These are phyloP conservation scores for Phenganax stokvisi DNA, from an alignment of 92 coral and sea anemone species.

Conservation along the genomic window DNA sequence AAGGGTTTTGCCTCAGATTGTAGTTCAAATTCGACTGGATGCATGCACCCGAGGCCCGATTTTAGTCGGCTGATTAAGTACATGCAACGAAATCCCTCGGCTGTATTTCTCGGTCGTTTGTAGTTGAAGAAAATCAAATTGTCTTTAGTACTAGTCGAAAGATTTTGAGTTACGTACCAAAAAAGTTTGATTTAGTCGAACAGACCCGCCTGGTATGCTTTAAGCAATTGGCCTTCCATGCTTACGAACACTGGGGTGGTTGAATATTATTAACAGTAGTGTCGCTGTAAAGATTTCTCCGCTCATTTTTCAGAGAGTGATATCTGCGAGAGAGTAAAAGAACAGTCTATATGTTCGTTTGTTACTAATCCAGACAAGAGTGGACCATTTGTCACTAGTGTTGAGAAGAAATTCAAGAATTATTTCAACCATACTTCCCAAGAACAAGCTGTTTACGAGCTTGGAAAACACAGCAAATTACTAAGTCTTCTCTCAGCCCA, in stretches of 20 bases:
- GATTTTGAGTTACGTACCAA: too few species aligned
- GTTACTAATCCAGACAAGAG: not conserved
- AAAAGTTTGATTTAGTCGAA: accelerated
- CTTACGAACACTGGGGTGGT: too few species aligned
- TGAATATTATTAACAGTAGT: not conserved
- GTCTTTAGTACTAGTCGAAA: too few species aligned
- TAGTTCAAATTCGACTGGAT: too few species aligned
- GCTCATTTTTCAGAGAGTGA: not conserved
- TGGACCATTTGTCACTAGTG: not conserved
- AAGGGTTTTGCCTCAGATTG: too few species aligned
- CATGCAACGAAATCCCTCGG: too few species aligned
- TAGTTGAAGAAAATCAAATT: not conserved
- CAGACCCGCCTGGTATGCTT: too few species aligned
- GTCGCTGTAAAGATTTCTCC: too few species aligned
- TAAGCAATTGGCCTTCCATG: too few species aligned
- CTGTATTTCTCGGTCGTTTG: not conserved
- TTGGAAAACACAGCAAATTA: conserved; percentile 14
- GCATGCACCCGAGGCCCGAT: too few species aligned
- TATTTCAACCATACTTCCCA: conserved; percentile 33
- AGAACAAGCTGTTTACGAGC: conserved; percentile 21
- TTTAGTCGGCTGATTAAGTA: too few species aligned
- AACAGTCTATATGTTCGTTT: conserved; percentile 24
- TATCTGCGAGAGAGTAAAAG: not conserved
- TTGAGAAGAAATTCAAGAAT: conserved; percentile 19
- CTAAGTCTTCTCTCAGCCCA: not conserved